Evolutionary conservation across 2,888 invertebrate species (phyloP).

Genomic region (Aspidapion aeneum): DNA sequence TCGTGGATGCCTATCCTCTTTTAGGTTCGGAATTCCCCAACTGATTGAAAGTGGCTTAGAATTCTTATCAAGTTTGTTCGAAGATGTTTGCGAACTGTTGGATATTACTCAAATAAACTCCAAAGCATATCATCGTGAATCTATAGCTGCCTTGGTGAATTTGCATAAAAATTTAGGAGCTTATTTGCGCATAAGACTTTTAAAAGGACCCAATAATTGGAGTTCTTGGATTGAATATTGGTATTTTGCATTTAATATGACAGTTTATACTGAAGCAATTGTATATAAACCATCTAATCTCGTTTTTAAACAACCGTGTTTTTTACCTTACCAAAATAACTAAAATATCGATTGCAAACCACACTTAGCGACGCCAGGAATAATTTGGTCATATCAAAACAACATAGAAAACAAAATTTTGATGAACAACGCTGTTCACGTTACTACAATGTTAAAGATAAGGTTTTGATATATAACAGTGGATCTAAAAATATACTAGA

Average conservation of each 20-base stretch:
- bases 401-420: neutral
- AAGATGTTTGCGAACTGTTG: too few species aligned
- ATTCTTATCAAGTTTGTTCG: too few species aligned
- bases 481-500: neutral
- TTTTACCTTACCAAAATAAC: neutral
- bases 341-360: constrained; percentile 1
- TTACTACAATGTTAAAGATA: constrained; percentile 3
- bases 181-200: neutral
- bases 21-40: too few species aligned
- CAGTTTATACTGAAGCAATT: neutral
- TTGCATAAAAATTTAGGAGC: neutral
- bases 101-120: too few species aligned
- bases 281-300: neutral
- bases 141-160: neutral
- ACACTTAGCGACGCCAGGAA: neutral
- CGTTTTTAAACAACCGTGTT: neutral
- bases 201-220: neutral
- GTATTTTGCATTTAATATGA: neutral
- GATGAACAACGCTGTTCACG: constrained; percentile 4
- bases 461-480: neutral
- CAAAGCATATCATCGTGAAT: neutral
- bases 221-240: neutral
- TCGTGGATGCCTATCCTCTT: too few species aligned
- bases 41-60: too few species aligned
- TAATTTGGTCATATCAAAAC: neutral